Percentiles rank a stretch among this genome's conserved stretches.
These are phyloP conservation scores for Trichopria drosophilae DNA, from an alignment of 2,888 invertebrate species.

Conservation along the genomic window DNA sequence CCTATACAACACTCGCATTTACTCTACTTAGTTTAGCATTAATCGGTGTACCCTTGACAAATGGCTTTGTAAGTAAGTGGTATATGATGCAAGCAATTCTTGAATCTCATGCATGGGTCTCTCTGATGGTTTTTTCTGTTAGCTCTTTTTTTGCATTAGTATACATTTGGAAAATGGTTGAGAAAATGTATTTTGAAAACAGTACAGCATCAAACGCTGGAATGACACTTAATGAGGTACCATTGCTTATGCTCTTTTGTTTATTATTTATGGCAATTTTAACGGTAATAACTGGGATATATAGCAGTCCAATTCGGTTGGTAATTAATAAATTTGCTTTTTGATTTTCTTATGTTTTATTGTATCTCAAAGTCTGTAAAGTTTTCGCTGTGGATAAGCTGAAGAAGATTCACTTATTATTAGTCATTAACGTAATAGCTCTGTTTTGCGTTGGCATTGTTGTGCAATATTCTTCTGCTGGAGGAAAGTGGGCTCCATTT, in stretches of 20 bases:
- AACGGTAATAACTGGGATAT: slow-evolving; percentile 19
- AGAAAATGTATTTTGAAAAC: slow-evolving; percentile 21
- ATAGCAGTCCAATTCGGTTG: slow-evolving; percentile 20
- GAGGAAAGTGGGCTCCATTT: slow-evolving; percentile 17
- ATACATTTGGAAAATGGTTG: slow-evolving; percentile 19
- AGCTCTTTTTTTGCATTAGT: slow-evolving; percentile 15
- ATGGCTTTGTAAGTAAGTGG: slow-evolving; percentile 20
- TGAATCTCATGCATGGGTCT: slow-evolving; percentile 16
- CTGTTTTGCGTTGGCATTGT: slow-evolving; percentile 16
- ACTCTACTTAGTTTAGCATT: slow-evolving; percentile 20
- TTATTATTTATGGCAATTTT: slow-evolving; percentile 19
- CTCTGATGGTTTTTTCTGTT: slow-evolving; percentile 13
- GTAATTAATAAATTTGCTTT: slow-evolving; percentile 17
- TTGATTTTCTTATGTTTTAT: slow-evolving; percentile 20
- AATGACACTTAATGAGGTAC: slow-evolving; percentile 19
- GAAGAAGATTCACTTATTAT: slow-evolving; percentile 18
- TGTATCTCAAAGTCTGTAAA: slow-evolving; percentile 16
- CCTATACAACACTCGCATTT: slow-evolving; percentile 17
- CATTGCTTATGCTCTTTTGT: slow-evolving; percentile 20
- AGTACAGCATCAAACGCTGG: slow-evolving; percentile 13
- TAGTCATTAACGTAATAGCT: slow-evolving; percentile 19
- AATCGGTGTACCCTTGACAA: slow-evolving; percentile 17
- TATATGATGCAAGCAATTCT: slow-evolving; percentile 18
- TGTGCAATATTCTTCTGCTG: slow-evolving; percentile 20
- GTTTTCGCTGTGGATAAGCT: slow-evolving; percentile 14